phyloP scores from a whole-genome alignment of 2,113 vertebrate genomes.

The Antennarius striatus region DNA sequence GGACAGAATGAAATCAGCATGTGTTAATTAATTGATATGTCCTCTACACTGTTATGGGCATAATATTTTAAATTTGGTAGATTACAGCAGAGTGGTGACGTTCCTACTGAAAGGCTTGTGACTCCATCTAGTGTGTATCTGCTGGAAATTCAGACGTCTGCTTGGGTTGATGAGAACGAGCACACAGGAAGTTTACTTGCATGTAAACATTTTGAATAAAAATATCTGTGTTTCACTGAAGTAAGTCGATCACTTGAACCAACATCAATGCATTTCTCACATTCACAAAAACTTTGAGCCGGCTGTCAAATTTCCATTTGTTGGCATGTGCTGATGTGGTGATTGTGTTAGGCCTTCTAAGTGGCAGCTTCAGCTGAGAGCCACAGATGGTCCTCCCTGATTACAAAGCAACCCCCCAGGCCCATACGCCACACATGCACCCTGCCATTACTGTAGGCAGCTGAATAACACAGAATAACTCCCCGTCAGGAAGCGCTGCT shows the following conservation, averaged over 20 bases:
- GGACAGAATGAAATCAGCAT: too few relatives aligned
- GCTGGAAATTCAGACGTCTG: neutral
- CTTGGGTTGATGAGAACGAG: neutral
- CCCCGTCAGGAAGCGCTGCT: conserved; percentile 10
- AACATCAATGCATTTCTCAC: neutral
- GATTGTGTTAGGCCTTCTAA: conserved; percentile 60
- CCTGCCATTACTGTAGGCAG: conserved; percentile 44
- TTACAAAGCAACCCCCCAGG: conserved; percentile 43
- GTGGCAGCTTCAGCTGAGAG: conserved; percentile 70
- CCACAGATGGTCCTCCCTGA: conserved; percentile 69
- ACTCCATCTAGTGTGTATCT: conserved; percentile 47
- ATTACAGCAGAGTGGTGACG: too few relatives aligned
- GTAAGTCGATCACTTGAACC: neutral
- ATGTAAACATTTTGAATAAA: neutral
- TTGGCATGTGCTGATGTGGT: conserved; percentile 45
- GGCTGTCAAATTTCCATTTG: conserved; percentile 24
- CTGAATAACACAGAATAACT: conserved; percentile 34
- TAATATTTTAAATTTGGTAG: too few relatives aligned
- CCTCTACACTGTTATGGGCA: too few relatives aligned
- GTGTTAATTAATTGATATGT: too few relatives aligned
- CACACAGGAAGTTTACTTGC: neutral
- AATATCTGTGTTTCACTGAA: neutral
- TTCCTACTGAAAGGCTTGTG: conserved; percentile 17
- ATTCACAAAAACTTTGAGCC: conserved; percentile 13
- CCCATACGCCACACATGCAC: conserved; percentile 28